Evolutionary conservation across 2,797 vertebrate species (phyloP).

Genomic region (Gouania willdenowi): DNA sequence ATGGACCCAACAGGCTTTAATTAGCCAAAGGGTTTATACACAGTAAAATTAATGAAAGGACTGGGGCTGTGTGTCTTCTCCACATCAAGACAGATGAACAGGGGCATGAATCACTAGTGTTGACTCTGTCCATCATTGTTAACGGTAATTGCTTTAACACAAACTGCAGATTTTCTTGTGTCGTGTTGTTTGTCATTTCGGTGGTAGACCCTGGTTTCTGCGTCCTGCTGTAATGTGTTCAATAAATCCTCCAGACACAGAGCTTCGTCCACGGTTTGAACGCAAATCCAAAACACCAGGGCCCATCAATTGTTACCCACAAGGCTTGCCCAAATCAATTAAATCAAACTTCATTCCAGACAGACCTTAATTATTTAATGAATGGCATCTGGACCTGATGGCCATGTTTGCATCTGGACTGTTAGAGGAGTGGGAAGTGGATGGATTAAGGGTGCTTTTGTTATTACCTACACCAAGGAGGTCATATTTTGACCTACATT

Average conservation of each 20-base stretch:
- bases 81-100: constrained; percentile 12
- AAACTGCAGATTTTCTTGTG: constrained; percentile 37
- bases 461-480: too few relatives aligned
- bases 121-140: constrained; percentile 34
- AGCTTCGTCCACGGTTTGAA: constrained; percentile 42
- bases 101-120: constrained; percentile 30
- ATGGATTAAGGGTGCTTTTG: constrained; percentile 3
- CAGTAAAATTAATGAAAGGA: constrained; percentile 18
- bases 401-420: constrained; percentile 16
- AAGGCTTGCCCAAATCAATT: constrained; percentile 65
- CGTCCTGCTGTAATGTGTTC: constrained; percentile 50
- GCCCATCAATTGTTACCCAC: constrained; percentile 60
- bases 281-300: constrained; percentile 45
- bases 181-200: constrained; percentile 44
- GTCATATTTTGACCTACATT: too few relatives aligned
- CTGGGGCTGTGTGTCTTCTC: constrained; percentile 15
- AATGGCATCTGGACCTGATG: constrained; percentile 57
- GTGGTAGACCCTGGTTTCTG: constrained; percentile 41
- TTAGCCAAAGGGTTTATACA: constrained; percentile 15
- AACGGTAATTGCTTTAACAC: constrained; percentile 46
- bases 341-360: constrained; percentile 73
- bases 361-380: constrained; percentile 76
- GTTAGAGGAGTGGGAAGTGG: constrained; percentile 13
- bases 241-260: constrained; percentile 55
- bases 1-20: constrained; percentile 27